Evolutionary conservation across 2,113 vertebrate species (phyloP).

Genomic region (Xenopus laevis): DNA sequence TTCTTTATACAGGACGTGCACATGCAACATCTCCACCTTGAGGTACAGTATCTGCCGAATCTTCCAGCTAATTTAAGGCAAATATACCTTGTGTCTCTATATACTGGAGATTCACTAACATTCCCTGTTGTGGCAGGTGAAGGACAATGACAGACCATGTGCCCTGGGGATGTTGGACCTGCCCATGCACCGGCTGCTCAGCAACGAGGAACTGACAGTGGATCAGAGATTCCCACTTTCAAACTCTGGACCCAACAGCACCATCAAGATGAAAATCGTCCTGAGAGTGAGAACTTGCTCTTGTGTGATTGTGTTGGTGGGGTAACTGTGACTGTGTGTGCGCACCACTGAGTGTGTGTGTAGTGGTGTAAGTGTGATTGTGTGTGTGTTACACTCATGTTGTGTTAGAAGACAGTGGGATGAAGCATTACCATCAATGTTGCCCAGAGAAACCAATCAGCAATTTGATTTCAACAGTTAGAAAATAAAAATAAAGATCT

Average conservation of each 20-base stretch:
- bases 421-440: too few relatives aligned
- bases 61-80: too few relatives aligned
- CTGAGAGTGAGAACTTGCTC: slow-evolving; percentile 69
- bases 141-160: slow-evolving; percentile 76
- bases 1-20: slow-evolving; percentile 81
- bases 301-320: too few relatives aligned
- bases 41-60: slow-evolving; percentile 63
- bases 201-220: slow-evolving; percentile 67
- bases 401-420: too few relatives aligned
- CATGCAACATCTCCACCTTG: slow-evolving; percentile 73
- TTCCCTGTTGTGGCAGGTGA: slow-evolving; percentile 65
- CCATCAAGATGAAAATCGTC: slow-evolving; percentile 84
- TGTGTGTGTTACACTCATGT: too few relatives aligned
- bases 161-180: slow-evolving; percentile 73
- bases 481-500: too few relatives aligned
- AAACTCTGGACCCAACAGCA: slow-evolving; percentile 82
- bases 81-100: too few relatives aligned
- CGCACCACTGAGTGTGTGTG: too few relatives aligned
- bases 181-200: slow-evolving; percentile 73
- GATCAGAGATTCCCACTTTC: slow-evolving; percentile 83
- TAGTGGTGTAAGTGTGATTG: too few relatives aligned
- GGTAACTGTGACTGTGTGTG: too few relatives aligned
- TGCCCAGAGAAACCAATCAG: too few relatives aligned
- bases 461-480: too few relatives aligned
- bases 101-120: background rate